Base-by-base conservation (phyloP, 2,113 vertebrate species). In the Pelmatolapia mariae region DNA sequence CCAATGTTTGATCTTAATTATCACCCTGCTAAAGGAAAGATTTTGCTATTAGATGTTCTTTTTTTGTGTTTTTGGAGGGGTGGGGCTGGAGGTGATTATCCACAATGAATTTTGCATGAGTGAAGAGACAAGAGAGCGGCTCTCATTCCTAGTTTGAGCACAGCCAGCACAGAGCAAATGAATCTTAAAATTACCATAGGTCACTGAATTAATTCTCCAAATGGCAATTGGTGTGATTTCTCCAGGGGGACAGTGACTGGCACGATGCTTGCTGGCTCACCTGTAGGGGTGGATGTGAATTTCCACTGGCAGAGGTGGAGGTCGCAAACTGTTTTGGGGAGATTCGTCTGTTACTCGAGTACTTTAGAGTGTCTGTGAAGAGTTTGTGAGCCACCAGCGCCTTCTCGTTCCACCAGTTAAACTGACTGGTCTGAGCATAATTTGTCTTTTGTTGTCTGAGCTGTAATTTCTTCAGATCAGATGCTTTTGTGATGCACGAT, bases 201-300 rank as follows among this genome's bases (percentile, higher is more conserved):
- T 98, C 97, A 97, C 95, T 97, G 97, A 97, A 96, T 98, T 97
- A 92, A 97, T 97, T 97, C 96, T 95, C 91, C 93, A 97, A 97
- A 97, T 97, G 93, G 94, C 95, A 96, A 93, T 97, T 95, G 96
- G 94, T 92, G 95, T 95, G 88, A 94, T 97, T 97, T 95, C 96
- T 96, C 95, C 86, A 86, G 95, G 94, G 96, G 54, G 43, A 54
- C 82, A 89, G 84, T 94, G 95, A 93, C 89, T 92, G 96, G 93
- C 91, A 94, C 10, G 61, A 24, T 47, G 85, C 19, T 24, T 13
- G 56, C 54, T 57, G 1, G 8, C 82, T 87, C 85, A 92, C 89
- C 87, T 91, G 87, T 31, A 29, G 80, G 54, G 19, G 52, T 52
- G 53, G 78, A 29, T n/a, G 86, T 68, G 85, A 52, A 73, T 84